Evolutionary conservation across 1,140 invertebrate species (phyloP).

Genomic region (Venustaconcha ellipsiformis): DNA sequence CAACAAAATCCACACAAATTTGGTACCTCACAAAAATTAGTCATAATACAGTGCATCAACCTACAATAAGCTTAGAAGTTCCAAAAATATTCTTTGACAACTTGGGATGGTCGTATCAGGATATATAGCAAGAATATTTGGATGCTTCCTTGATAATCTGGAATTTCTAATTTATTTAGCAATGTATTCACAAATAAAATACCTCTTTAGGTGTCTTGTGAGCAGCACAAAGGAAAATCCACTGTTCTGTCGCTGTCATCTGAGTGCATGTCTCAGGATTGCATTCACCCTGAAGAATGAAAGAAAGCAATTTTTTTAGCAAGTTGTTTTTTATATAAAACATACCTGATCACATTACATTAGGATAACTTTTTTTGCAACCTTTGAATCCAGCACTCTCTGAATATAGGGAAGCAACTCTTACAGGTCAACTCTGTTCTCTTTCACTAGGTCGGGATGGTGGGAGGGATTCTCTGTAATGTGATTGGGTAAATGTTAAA

Average conservation of each 20-base stretch:
- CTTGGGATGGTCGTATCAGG: not conserved
- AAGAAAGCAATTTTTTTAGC: not conserved
- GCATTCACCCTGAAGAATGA: conserved; percentile 88
- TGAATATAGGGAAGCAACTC: too few species aligned
- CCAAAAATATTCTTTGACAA: not conserved
- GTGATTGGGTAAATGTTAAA: too few species aligned
- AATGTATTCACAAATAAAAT: not conserved
- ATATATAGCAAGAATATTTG: not conserved
- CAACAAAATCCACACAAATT: too few species aligned
- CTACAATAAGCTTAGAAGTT: not conserved
- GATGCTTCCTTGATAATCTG: not conserved
- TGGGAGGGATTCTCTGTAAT: too few species aligned
- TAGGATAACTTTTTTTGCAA: too few species aligned
- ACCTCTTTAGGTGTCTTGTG: conserved; percentile 99
- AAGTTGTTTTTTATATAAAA: too few species aligned
- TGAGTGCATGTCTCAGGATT: conserved; percentile 97
- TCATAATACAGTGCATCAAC: not conserved
- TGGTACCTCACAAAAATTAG: too few species aligned
- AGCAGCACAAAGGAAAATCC: conserved; percentile 99
- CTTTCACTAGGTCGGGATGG: too few species aligned
- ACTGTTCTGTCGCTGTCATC: conserved; percentile 99
- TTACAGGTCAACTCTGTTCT: too few species aligned
- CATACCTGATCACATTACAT: too few species aligned
- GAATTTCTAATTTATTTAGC: not conserved
- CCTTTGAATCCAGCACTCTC: too few species aligned